A percentile compares a stretch with the other conserved stretches of the same genome.
Evolutionary conservation across 2,888 invertebrate genomes (phyloP).

Genomic region (Antheraea yamamai): DNA sequence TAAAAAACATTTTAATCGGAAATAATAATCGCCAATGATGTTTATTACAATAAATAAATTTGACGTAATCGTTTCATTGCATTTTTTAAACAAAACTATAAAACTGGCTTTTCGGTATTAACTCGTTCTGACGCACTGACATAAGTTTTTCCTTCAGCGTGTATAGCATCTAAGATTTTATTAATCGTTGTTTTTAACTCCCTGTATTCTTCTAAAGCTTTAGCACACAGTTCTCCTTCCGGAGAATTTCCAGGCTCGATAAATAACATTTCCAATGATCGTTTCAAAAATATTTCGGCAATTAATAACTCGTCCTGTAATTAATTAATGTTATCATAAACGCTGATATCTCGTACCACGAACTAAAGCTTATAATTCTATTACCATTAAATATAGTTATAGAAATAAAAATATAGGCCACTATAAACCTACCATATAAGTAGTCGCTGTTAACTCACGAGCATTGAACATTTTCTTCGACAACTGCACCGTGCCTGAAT

Average conservation of each 20-base stretch:
- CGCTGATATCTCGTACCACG: too few relatives aligned
- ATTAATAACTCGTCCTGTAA: conserved; percentile 77
- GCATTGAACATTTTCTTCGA: conserved; percentile 84
- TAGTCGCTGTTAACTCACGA: conserved; percentile 80
- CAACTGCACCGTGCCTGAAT: conserved; percentile 84
- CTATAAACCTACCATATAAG: conserved; percentile 67
- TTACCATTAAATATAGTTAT: too few relatives aligned
- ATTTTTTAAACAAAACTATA: neutral
- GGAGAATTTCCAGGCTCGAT: conserved; percentile 88
- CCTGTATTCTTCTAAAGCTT: conserved; percentile 85
- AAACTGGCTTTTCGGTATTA: neutral
- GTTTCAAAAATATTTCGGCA: conserved; percentile 83
- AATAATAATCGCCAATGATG: neutral
- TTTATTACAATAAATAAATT: neutral
- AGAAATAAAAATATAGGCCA: too few relatives aligned
- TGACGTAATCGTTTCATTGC: neutral
- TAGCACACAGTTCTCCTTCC: conserved; percentile 86
- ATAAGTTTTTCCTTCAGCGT: conserved; percentile 61
- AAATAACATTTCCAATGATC: conserved; percentile 84
- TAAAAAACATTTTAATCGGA: neutral
- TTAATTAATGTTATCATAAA: neutral
- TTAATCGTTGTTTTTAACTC: conserved; percentile 79
- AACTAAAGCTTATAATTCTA: too few relatives aligned
- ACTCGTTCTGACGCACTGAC: conserved; percentile 37
- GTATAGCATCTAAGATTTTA: conserved; percentile 55